These are phyloP conservation scores for Apodemia duryi DNA, from an alignment of 2,888 invertebrate species.

Conservation along the genomic window DNA sequence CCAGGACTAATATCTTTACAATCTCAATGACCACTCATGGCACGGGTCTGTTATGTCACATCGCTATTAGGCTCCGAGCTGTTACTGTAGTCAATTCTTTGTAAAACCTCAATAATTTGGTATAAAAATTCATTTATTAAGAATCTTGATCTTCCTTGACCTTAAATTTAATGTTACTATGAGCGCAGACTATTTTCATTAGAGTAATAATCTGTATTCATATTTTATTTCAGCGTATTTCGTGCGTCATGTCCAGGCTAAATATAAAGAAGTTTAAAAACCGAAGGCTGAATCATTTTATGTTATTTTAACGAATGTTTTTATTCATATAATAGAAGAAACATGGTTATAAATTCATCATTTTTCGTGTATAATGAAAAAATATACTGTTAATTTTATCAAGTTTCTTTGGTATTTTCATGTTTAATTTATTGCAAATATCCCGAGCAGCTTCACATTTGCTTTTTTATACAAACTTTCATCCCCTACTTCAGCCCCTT, in stretches of 20 bases:
- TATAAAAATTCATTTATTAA: neutral
- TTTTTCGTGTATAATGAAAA: neutral
- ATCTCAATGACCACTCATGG: too few species aligned
- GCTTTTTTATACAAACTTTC: too few species aligned
- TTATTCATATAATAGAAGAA: neutral
- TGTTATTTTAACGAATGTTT: neutral
- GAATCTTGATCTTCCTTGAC: neutral
- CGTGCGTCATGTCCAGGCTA: slow-evolving; percentile 13
- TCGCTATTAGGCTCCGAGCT: too few species aligned
- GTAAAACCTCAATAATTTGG: too few species aligned
- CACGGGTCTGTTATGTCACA: too few species aligned
- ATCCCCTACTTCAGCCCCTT: too few species aligned
- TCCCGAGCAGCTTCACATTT: too few species aligned
- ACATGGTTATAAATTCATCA: neutral
- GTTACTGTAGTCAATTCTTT: too few species aligned
- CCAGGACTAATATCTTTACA: too few species aligned
- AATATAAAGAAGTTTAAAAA: slow-evolving; percentile 8
- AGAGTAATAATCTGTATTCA: slow-evolving; percentile 6
- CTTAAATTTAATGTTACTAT: neutral
- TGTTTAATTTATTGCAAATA: neutral
- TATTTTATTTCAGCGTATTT: slow-evolving; percentile 8
- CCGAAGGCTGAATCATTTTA: neutral
- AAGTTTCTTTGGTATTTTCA: neutral
- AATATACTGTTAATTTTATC: neutral
- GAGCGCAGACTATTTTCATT: neutral